These are phyloP conservation scores for Tetanocera ferruginea DNA, from an alignment of 2,888 invertebrate species.

Conservation along the genomic window DNA sequence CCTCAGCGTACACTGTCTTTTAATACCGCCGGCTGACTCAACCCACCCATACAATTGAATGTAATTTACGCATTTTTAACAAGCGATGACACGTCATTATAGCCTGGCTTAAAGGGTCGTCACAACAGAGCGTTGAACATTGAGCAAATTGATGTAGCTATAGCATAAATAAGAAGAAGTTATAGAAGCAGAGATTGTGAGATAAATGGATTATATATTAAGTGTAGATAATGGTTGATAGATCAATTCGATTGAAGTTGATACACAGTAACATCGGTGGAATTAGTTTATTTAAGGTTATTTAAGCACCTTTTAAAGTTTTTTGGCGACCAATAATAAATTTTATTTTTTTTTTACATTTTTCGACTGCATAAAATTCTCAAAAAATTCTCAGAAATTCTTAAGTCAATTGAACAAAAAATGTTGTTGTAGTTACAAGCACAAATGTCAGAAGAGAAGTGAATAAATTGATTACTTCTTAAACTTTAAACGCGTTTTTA, in stretches of 20 bases:
- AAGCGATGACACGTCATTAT: conserved; percentile 65
- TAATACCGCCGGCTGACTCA: neutral
- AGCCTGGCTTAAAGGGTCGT: conserved; percentile 13
- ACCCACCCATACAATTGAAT: conserved; percentile 50
- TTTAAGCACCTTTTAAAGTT: neutral
- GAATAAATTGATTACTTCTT: too few species aligned
- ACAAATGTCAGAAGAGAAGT: too few species aligned
- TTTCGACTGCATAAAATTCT: too few species aligned
- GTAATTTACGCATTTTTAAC: conserved; percentile 63
- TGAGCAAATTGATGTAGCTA: neutral
- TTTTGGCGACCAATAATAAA: neutral
- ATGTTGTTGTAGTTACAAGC: too few species aligned
- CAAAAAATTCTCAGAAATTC: too few species aligned
- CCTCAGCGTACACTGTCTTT: neutral
- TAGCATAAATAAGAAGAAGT: neutral
- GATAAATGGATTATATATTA: conserved; percentile 26
- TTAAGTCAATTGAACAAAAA: too few species aligned
- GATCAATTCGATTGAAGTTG: conserved; percentile 6
- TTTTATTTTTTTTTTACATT: neutral
- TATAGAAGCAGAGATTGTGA: neutral
- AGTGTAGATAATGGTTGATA: neutral
- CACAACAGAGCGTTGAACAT: neutral
- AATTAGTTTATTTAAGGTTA: neutral
- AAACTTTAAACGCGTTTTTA: too few species aligned
- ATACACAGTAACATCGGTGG: neutral